Base-by-base conservation (phyloP, 2,797 vertebrate genomes). In the Melanogrammus aeglefinus region DNA sequence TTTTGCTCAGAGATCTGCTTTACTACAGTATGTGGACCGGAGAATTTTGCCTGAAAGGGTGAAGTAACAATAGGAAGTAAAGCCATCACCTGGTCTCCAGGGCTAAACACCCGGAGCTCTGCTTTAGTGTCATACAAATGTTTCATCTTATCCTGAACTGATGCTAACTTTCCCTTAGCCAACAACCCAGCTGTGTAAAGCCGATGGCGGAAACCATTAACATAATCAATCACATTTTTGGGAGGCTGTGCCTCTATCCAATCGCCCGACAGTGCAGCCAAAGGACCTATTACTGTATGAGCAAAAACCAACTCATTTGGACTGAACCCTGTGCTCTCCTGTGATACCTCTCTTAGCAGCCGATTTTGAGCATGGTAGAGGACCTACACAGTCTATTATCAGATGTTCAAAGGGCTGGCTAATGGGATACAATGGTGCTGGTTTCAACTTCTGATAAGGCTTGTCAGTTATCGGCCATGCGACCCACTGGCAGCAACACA, bases 231-330 rank as follows among this genome's bases (percentile, higher is more conserved):
- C n/a, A n/a, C n/a, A 10, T 77, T 77, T 1, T 31, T 8, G 18
- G 76, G 76, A 16, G 69, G 27, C 6, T 31, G 29, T 47, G 38
- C 6, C 1, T n/a, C 38, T 14, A 44, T 71, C 38, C 35, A 39
- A 3, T 31, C 21, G 16, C 73, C 70, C 2, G 16, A 24, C 39
- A 77, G 13, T 4, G 36, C 5, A 1, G 41, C 31, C 4, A 83
- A 12, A 0, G 29, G 74, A 0, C 76, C 27, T 0, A 7, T 1
- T 4, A 76, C 75, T 13, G 1, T 72, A 9, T 39, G 77, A 0
- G 31, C 24, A 39, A 86, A 86, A 0, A 83, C 79, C 6, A 86
- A n/a, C 1, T 84, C 41, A 44, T 81, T 76, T 2, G 76, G 77
- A 51, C 74, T 78, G 41, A 79, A 79, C 1, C 79, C 77, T 0